Evolutionary conservation across 2,888 invertebrate genomes (phyloP).

Genomic region (Odontocerum albicorne): DNA sequence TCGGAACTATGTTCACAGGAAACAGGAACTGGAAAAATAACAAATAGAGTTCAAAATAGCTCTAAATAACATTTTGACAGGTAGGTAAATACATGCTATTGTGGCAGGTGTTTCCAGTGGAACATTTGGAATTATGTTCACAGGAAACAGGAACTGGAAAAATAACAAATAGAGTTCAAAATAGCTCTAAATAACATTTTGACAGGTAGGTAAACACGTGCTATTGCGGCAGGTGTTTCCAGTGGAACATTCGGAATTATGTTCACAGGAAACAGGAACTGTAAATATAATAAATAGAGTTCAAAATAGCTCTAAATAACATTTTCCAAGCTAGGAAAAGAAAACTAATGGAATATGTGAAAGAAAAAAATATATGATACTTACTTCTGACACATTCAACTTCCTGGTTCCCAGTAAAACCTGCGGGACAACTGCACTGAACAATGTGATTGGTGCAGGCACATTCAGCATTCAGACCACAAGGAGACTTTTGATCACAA

Average conservation of each 20-base stretch:
- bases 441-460: constrained; percentile 70
- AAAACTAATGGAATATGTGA: neutral
- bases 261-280: constrained; percentile 79
- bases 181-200: too few species aligned
- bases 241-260: constrained; percentile 68
- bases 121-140: constrained; percentile 69
- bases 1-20: constrained; percentile 71
- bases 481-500: constrained; percentile 73
- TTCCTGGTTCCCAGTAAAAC: constrained; percentile 83
- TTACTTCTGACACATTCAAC: constrained; percentile 83
- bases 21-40: constrained; percentile 65
- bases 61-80: constrained; percentile 70
- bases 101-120: constrained; percentile 70
- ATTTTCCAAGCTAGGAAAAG: constrained; percentile 68
- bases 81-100: constrained; percentile 80
- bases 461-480: constrained; percentile 84
- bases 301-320: too few species aligned
- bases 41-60: too few species aligned
- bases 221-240: constrained; percentile 77
- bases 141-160: constrained; percentile 77
- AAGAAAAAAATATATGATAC: constrained; percentile 41
- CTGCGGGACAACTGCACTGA: constrained; percentile 80
- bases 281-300: constrained; percentile 40
- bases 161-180: neutral
- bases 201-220: constrained; percentile 78